A percentile compares a stretch with the other conserved stretches of the same genome.
Conservation (phyloP, 2,888 invertebrate species). For the Didymodactylos carnosus region DNA sequence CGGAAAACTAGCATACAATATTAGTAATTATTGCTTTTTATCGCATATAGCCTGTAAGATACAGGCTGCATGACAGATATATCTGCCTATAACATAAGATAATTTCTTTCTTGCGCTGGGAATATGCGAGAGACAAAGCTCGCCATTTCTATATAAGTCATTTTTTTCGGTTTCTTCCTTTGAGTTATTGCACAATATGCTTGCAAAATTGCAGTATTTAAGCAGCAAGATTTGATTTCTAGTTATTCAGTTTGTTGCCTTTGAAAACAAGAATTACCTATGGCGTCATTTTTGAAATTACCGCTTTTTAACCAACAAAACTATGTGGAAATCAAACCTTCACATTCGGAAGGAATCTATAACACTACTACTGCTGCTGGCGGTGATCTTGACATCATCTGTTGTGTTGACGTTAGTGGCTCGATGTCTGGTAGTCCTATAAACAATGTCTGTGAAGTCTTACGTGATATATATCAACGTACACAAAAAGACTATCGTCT, state of each 20-base stretch:
- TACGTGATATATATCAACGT: constrained; percentile 4
- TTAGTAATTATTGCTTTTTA: too few relatives aligned
- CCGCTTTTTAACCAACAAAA: neutral
- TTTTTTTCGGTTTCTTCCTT: neutral
- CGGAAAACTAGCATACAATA: too few relatives aligned
- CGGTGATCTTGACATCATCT: neutral
- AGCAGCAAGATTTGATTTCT: neutral
- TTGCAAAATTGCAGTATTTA: neutral
- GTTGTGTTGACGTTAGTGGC: constrained; percentile 4
- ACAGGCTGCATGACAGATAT: too few relatives aligned
- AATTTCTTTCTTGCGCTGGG: too few relatives aligned
- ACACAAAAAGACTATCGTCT: constrained; percentile 1
- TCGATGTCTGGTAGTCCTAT: constrained; percentile 5
- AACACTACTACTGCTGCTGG: neutral
- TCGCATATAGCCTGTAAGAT: too few relatives aligned
- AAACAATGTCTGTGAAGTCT: constrained; percentile 1
- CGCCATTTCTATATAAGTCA: neutral
- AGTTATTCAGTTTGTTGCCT: neutral
- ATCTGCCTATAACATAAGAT: too few relatives aligned
- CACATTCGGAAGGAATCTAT: neutral
- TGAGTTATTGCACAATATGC: neutral
- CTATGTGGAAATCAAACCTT: neutral
- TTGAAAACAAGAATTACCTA: neutral
- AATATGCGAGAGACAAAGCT: neutral
- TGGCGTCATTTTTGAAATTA: neutral